Conservation (phyloP, 2,888 invertebrate genomes). For the Rhopalosiphum nymphaeae region DNA sequence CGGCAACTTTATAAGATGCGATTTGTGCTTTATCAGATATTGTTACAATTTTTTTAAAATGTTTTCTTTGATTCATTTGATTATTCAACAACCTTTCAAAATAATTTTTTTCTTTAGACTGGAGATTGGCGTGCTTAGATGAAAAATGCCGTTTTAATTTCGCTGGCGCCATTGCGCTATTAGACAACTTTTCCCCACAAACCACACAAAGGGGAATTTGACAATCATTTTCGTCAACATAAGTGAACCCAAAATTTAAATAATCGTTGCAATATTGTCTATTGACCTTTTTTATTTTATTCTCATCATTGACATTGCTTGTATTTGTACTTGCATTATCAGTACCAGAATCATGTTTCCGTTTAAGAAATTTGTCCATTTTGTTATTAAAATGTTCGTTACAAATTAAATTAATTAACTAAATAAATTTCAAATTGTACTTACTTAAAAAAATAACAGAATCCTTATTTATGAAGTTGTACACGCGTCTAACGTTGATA, state of each 20-base stretch:
- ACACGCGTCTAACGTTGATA: background rate
- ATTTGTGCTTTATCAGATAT: conserved; percentile 42
- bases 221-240: conserved; percentile 2
- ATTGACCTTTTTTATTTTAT: conserved; percentile 26
- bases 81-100: conserved; percentile 16
- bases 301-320: conserved; percentile 28
- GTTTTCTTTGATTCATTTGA: background rate
- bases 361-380: conserved; percentile 41
- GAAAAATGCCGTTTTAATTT: too few species aligned
- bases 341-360: conserved; percentile 36
- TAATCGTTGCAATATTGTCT: conserved; percentile 25
- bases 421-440: conserved; percentile 32
- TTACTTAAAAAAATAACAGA: conserved; percentile 21
- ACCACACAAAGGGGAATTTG: conserved; percentile 14
- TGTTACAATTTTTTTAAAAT: background rate
- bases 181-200: conserved; percentile 4
- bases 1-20: conserved; percentile 31
- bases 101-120: background rate
- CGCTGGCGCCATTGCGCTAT: too few species aligned
- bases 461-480: conserved; percentile 18
- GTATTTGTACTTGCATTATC: conserved; percentile 21
- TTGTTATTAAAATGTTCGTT: conserved; percentile 42
- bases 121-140: too few species aligned
- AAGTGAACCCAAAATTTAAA: background rate
- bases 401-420: conserved; percentile 33